Base-by-base conservation (phyloP, 2,888 invertebrate genomes). In the Dione vanillae region DNA sequence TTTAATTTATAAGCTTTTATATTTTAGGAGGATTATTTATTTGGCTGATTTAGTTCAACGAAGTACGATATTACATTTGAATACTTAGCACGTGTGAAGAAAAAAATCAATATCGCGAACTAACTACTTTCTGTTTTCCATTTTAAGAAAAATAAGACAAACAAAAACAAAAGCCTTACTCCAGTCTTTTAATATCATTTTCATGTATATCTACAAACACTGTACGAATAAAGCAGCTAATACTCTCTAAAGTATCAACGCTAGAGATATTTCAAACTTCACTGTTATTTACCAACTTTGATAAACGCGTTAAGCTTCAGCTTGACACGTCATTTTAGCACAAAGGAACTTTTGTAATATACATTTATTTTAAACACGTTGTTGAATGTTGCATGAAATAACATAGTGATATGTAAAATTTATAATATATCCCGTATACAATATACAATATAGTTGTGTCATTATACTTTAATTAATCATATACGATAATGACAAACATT, bases 251-350 rank as follows among this genome's bases (percentile, higher is more conserved):
- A 56, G 37, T 40, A 37, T 40, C 11, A 7, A 11, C 56, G 37
- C 27, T 35, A 16, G 45, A 61, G 45, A 45, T 61, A 45, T 61
- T n/a, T 45, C 45, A 35, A 61, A 45, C 45, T 61, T 20, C 27
- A 35, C 16, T n/a, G 11, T 19, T 61, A 45, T 61, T 45, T 61
- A 11, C 43, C 16, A 61, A 61, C 61, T 61, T 35, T 61, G 61
- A 61, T 61, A 45, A 61, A n/a, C 27, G 45, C n/a, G 27, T 45
- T 43, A 27, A 61, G 16, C 61, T 35, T 35, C 35, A 61, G 43
- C 43, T 27, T 61, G 62, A 40, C 64, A 49, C 35, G 6, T 64
- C 16, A 19, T 64, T 49, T 14, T 14, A 64, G 19, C 19, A 19
- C 19, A 37, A 49, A 37, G 37, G 47, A 47, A 64, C 49, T 64